These are phyloP conservation scores for Lithobates pipiens DNA, from an alignment of 2,797 vertebrate genomes.

Conservation along the genomic window DNA sequence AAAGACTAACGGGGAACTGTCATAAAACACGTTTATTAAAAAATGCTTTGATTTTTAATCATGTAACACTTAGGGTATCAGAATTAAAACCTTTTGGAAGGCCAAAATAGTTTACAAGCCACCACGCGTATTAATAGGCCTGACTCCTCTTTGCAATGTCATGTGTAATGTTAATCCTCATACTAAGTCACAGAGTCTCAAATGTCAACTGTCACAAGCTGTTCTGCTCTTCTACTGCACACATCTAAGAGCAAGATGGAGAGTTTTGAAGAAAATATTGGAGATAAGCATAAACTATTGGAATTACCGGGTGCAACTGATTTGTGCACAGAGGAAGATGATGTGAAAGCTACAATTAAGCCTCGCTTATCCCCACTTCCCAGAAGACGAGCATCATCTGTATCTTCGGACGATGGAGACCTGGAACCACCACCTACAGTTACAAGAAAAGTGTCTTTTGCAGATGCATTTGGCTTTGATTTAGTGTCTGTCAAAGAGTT, in stretches of 20 bases:
- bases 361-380: conserved; percentile 84
- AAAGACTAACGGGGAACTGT: too few species aligned
- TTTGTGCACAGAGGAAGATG: conserved; percentile 74
- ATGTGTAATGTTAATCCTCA: conserved; percentile 91
- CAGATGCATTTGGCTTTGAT: conserved; percentile 92
- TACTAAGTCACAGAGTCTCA: conserved; percentile 87
- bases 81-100: conserved; percentile 70
- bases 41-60: background rate
- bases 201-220: conserved; percentile 82
- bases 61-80: conserved; percentile 67
- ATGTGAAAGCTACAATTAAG: conserved; percentile 77
- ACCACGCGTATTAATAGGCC: conserved; percentile 88
- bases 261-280: conserved; percentile 76
- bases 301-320: conserved; percentile 75
- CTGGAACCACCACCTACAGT: conserved; percentile 72
- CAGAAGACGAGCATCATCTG: conserved; percentile 76
- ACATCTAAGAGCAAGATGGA: conserved; percentile 87
- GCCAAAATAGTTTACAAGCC: conserved; percentile 84
- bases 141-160: conserved; percentile 86
- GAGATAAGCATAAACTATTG: conserved; percentile 76
- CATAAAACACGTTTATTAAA: background rate
- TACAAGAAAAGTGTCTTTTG: conserved; percentile 93
- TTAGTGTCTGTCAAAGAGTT: conserved; percentile 96
- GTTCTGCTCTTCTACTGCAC: conserved; percentile 76
- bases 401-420: conserved; percentile 85